Conservation (phyloP, 2,797 vertebrate genomes). For the Sebastes kiyomatsui region DNA sequence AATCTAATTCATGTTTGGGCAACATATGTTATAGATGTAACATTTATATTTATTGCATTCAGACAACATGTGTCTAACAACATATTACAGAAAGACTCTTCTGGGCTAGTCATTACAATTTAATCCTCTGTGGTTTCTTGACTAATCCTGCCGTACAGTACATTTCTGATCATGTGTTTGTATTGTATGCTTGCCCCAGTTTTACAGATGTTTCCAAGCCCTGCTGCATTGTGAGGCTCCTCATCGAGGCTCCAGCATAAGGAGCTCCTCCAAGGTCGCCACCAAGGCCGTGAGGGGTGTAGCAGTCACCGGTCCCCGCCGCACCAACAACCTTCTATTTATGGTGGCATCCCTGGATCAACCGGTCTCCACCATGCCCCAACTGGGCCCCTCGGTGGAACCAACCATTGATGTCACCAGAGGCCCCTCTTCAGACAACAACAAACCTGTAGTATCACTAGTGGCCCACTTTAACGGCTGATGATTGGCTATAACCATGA, state of each 20-base stretch:
- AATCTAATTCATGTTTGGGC: not conserved
- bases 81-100: not conserved
- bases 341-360: constrained; percentile 76
- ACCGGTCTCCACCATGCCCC: constrained; percentile 46
- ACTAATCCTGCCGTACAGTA: not conserved
- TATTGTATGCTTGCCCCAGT: constrained; percentile 67
- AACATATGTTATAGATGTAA: not conserved
- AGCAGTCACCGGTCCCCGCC: constrained; percentile 22
- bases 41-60: not conserved
- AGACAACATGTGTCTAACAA: not conserved
- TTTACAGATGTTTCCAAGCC: constrained; percentile 85
- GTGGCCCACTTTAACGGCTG: constrained; percentile 72
- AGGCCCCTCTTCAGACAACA: constrained; percentile 58
- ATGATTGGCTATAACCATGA: constrained; percentile 9
- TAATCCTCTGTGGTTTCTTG: not conserved
- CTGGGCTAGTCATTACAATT: not conserved
- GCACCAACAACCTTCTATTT: constrained; percentile 63
- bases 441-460: constrained; percentile 64
- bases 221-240: constrained; percentile 73
- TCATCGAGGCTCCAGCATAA: constrained; percentile 72
- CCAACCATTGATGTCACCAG: constrained; percentile 52
- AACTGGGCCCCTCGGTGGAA: constrained; percentile 49
- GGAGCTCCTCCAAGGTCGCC: constrained; percentile 76
- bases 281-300: constrained; percentile 63
- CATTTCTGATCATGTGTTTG: constrained; percentile 32